Evolutionary conservation across 2,113 vertebrate genomes (phyloP).

Genomic region (Empidonax traillii): DNA sequence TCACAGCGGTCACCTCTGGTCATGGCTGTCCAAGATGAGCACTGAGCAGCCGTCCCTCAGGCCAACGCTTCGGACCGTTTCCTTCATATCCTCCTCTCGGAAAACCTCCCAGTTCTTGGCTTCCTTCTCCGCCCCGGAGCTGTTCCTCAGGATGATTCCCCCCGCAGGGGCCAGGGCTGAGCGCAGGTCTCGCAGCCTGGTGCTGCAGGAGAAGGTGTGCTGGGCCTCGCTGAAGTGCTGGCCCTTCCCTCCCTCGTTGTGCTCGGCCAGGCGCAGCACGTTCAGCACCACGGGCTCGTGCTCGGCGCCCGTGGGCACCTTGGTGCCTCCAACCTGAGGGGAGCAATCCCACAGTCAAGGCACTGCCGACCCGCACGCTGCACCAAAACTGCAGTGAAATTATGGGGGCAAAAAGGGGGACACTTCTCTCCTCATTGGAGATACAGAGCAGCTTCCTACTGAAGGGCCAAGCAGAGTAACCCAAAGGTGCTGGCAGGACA

Average conservation of each 20-base stretch:
- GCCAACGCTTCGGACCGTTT: constrained; percentile 81
- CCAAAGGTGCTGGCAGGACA: neutral
- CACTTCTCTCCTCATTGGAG: neutral
- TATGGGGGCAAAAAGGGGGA: neutral
- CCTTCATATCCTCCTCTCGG: constrained; percentile 76
- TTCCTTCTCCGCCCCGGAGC: neutral
- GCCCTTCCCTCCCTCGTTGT: constrained; percentile 43
- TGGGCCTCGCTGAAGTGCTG: constrained; percentile 54
- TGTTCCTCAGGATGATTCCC: constrained; percentile 69
- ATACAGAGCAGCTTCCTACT: neutral
- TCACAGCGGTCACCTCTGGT: constrained; percentile 75
- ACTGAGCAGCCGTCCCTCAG: constrained; percentile 84
- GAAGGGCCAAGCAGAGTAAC: neutral
- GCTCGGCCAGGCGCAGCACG: constrained; percentile 73
- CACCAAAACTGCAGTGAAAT: neutral
- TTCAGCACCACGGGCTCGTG: constrained; percentile 87
- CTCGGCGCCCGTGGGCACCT: constrained; percentile 77
- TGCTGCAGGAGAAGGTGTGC: constrained; percentile 62
- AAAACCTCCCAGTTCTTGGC: constrained; percentile 80
- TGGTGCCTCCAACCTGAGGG: constrained; percentile 82
- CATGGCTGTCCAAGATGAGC: constrained; percentile 78
- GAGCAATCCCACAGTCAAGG: neutral
- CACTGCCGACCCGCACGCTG: neutral
- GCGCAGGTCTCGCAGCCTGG: constrained; percentile 47
- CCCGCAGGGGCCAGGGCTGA: constrained; percentile 57